Evolutionary conservation across 2,888 invertebrate genomes (phyloP), one percentile per base, ranked within the genome.

Genomic region (Apoderus coryli): DNA sequence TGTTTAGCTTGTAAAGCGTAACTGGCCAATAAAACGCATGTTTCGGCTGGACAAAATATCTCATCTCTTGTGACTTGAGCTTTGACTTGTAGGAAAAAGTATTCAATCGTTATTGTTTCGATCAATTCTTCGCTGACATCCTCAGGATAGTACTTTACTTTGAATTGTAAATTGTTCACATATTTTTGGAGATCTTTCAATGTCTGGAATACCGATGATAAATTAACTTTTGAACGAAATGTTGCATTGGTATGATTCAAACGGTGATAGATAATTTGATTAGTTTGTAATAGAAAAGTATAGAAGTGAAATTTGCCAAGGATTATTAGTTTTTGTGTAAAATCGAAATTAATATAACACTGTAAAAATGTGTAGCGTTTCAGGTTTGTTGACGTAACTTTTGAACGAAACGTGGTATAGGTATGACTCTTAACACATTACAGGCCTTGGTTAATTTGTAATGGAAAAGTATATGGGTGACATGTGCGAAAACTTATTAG

Each of bases 91-190:
- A 81, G 70, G 60, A 86, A 90, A 65, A 89, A 90, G 40, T 88
- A 69, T 53, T 86, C 77, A 61, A 95, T 72, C 47, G 98, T 98
- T 56, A 95, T 90, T 58, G 95, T 92, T 64, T 99, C 96, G 50
- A 99, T 98, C 44, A 98, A 72, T 64, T 98, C 96, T 56, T 93
- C 90, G 13, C 85, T 81, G 13, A 96, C 95, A 64, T 98, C 96
- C 62, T 99, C 98, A 2, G 98, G 98, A 64, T 89, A 98, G 68
- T 93, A 99, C 70, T 98, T 99, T 55, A 95, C 93, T 48, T 90
- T 81, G 69, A 47, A 56, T 14, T 50, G 39, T 4, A 57, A 37
- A 27, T 44, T 44, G 14, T 40, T 39, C 7, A 47, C 37, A 29
- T 44, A 41, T 24, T 29, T 36, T 35, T 44, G 43, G 14, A 50